Evolutionary conservation across 1,140 invertebrate species (phyloP).

Genomic region (Drosophila chauvacae): DNA sequence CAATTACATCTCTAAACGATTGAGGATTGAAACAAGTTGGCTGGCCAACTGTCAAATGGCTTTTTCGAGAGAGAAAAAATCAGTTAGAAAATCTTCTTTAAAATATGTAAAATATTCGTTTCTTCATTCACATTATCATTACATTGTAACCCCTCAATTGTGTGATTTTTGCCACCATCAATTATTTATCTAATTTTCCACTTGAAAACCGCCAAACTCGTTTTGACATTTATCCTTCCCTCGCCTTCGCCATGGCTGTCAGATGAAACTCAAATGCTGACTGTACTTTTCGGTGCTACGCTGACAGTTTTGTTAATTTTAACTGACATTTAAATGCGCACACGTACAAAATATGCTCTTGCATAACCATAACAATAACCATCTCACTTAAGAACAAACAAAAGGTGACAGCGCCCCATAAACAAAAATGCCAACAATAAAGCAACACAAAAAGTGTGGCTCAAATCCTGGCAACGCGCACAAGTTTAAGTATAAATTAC

Average conservation of each 20-base stretch:
- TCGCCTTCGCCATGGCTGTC: background rate
- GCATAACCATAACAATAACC: constrained; percentile 48
- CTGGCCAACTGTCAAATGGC: background rate
- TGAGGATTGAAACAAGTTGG: background rate
- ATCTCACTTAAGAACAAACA: constrained; percentile 34
- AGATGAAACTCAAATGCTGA: constrained; percentile 13
- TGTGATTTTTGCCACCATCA: background rate
- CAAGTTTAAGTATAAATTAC: constrained; percentile 75
- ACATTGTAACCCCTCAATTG: background rate
- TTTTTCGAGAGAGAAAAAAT: too few relatives aligned
- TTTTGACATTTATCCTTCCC: constrained; percentile 10
- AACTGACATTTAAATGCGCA: constrained; percentile 49
- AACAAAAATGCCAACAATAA: constrained; percentile 36
- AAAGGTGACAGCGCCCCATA: constrained; percentile 39
- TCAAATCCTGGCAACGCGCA: constrained; percentile 29
- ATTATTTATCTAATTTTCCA: constrained; percentile 14
- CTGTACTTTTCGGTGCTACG: background rate
- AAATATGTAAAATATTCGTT: background rate
- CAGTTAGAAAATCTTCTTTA: too few relatives aligned
- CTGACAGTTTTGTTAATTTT: constrained; percentile 57
- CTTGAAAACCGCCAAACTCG: constrained; percentile 2
- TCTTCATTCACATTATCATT: too few relatives aligned
- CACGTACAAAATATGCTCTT: constrained; percentile 12
- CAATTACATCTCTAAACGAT: too few relatives aligned
- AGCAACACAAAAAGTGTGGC: constrained; percentile 27